Evolutionary conservation across 2,113 vertebrate genomes (phyloP).

Genomic region (Coptodon rendalli): DNA sequence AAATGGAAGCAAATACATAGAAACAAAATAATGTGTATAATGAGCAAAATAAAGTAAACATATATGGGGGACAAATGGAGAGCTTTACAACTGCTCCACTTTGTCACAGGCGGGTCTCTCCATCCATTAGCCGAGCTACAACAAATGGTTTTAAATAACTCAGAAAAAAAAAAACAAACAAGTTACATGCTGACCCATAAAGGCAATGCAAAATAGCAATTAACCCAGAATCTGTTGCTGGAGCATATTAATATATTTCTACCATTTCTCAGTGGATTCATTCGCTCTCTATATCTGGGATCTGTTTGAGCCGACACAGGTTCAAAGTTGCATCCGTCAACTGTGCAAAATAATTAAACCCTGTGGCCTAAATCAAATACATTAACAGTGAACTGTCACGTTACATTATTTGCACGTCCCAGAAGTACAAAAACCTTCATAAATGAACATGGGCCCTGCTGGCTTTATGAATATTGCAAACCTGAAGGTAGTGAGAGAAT

Average conservation of each 20-base stretch:
- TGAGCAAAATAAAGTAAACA: too few relatives aligned
- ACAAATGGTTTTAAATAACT: neutral
- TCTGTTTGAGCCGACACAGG: neutral
- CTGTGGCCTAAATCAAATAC: neutral
- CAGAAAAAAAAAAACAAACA: neutral
- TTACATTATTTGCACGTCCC: neutral
- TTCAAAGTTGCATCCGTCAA: neutral
- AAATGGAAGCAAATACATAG: too few relatives aligned
- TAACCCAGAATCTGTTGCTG: neutral
- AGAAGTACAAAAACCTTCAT: neutral
- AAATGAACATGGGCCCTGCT: neutral
- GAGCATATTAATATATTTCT: neutral
- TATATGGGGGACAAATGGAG: too few relatives aligned
- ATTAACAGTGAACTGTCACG: neutral
- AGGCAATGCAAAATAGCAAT: neutral
- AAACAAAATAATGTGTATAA: too few relatives aligned
- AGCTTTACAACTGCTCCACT: too few relatives aligned
- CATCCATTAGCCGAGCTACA: neutral
- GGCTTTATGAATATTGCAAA: neutral
- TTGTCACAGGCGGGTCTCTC: neutral
- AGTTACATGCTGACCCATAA: neutral
- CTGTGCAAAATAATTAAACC: neutral
- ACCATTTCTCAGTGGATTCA: neutral
- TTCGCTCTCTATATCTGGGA: neutral
- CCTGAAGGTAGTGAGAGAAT: neutral